Evolutionary conservation across 2,113 vertebrate genomes (phyloP).

Genomic region (Hylia prasina): DNA sequence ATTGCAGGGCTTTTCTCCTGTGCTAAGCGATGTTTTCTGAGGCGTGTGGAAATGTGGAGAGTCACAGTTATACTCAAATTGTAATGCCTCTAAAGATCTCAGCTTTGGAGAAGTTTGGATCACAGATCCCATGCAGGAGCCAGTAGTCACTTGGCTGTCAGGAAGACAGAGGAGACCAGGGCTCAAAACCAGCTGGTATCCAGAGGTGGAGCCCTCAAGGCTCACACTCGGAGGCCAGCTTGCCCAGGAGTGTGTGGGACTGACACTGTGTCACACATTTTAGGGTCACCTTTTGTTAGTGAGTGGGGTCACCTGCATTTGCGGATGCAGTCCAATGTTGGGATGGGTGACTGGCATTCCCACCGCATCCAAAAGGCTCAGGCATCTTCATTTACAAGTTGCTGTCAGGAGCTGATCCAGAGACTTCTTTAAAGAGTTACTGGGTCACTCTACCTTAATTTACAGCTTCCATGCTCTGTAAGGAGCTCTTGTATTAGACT

Average conservation of each 20-base stretch:
- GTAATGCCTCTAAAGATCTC: not conserved
- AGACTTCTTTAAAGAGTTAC: not conserved
- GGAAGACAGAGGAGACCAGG: not conserved
- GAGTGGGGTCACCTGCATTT: not conserved
- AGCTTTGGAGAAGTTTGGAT: not conserved
- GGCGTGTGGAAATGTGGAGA: not conserved
- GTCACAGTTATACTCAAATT: not conserved
- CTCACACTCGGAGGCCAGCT: not conserved
- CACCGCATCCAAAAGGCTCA: not conserved
- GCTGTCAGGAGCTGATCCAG: not conserved
- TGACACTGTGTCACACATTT: not conserved
- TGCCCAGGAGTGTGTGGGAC: not conserved
- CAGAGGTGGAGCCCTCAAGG: not conserved
- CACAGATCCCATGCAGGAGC: not conserved
- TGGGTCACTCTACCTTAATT: not conserved
- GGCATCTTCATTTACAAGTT: rapidly evolving
- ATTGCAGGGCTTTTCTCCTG: not conserved
- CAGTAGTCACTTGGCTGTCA: not conserved
- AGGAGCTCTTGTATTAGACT: not conserved
- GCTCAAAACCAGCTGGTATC: not conserved
- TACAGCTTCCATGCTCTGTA: not conserved
- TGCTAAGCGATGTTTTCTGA: not conserved
- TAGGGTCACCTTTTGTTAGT: not conserved
- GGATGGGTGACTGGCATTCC: not conserved
- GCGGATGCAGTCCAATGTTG: not conserved